phyloP scores from a whole-genome alignment of 2,113 vertebrate genomes.

The Agapornis roseicollis region DNA sequence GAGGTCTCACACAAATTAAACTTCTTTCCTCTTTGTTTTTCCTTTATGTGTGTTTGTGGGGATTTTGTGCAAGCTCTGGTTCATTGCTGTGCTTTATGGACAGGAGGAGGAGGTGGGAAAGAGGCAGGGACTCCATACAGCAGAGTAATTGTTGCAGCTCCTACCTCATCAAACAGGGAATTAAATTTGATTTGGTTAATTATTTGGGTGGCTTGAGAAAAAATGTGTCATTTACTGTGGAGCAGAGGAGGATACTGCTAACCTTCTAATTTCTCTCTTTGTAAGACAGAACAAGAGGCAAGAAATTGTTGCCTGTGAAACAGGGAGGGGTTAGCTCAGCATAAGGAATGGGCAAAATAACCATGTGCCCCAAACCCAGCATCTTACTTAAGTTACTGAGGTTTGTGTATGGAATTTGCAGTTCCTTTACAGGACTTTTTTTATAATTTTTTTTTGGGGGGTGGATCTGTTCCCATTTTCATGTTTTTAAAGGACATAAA shows the following conservation, averaged over 20 bases:
- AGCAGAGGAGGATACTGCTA: neutral
- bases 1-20: neutral
- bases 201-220: constrained; percentile 15
- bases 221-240: neutral
- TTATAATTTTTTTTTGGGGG: too few relatives aligned
- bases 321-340: neutral
- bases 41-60: neutral
- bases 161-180: neutral
- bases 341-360: neutral
- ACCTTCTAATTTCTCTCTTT: neutral
- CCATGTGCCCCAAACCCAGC: neutral
- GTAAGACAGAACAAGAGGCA: neutral
- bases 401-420: neutral
- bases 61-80: neutral
- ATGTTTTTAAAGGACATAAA: neutral
- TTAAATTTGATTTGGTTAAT: neutral
- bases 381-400: neutral
- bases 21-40: neutral
- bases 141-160: neutral
- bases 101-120: neutral
- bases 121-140: neutral
- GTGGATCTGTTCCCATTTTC: neutral
- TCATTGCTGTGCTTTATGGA: neutral
- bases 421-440: neutral
- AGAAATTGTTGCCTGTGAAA: neutral